These are phyloP conservation scores for Chelon auratus DNA, from an alignment of 2,797 vertebrate genomes.

Conservation along the genomic window DNA sequence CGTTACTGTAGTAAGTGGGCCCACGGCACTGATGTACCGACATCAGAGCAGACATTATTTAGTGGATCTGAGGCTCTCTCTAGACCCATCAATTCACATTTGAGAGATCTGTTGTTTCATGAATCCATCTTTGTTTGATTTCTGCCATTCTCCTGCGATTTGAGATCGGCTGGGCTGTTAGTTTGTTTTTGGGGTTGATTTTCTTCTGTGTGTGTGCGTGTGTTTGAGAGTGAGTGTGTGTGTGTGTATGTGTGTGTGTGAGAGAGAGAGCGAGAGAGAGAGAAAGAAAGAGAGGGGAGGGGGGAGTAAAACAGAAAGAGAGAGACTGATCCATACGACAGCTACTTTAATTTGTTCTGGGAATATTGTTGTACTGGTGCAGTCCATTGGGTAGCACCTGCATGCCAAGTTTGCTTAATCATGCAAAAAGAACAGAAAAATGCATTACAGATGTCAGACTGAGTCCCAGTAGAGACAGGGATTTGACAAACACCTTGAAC, in stretches of 20 bases:
- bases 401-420: slow-evolving; percentile 86
- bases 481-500: slow-evolving; percentile 81
- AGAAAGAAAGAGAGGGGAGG: no score
- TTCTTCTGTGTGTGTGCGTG: slow-evolving; percentile 14
- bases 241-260: background rate
- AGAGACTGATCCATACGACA: slow-evolving; percentile 80
- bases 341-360: slow-evolving; percentile 86
- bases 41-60: slow-evolving; percentile 48
- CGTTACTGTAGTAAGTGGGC: slow-evolving; percentile 45
- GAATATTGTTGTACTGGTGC: slow-evolving; percentile 82
- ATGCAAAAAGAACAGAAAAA: slow-evolving; percentile 85
- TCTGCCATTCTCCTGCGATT: slow-evolving; percentile 53
- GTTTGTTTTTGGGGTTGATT: slow-evolving; percentile 41
- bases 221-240: background rate
- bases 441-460: slow-evolving; percentile 81
- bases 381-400: slow-evolving; percentile 83
- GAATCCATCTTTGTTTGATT: slow-evolving; percentile 65
- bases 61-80: slow-evolving; percentile 39
- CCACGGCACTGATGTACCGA: slow-evolving; percentile 34
- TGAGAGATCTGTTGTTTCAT: slow-evolving; percentile 56
- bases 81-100: slow-evolving; percentile 45
- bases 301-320: slow-evolving; percentile 19
- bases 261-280: slow-evolving; percentile 11
- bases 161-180: slow-evolving; percentile 58
- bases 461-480: slow-evolving; percentile 71